A percentile compares a stretch with the other conserved stretches of the same genome.
Conservation (phyloP, 2,888 invertebrate species). For the Drosophila paucipuncta region DNA sequence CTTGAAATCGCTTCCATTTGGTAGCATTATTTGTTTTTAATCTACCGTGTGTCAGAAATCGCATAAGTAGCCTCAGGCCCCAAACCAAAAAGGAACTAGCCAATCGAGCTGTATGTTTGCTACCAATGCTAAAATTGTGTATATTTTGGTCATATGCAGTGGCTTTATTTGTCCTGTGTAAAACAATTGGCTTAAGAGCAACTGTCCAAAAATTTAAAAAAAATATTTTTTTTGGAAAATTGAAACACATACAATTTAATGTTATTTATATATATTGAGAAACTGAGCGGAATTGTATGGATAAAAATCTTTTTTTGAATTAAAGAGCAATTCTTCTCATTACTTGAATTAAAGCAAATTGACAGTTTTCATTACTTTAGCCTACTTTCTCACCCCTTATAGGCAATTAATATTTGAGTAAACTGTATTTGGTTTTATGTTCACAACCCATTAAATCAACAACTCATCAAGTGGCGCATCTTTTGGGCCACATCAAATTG, state of each 20-base stretch:
- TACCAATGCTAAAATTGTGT: constrained; percentile 3
- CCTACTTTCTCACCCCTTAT: neutral
- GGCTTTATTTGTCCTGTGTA: neutral
- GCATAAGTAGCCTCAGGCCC: constrained; percentile 16
- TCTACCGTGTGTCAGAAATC: constrained; percentile 58
- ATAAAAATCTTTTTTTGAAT: neutral
- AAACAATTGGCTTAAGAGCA: neutral
- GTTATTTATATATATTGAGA: neutral
- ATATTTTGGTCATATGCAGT: neutral
- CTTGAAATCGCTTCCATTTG: constrained; percentile 47
- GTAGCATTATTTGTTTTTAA: constrained; percentile 71
- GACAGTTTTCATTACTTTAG: neutral
- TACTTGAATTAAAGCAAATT: neutral
- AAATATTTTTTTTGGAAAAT: neutral
- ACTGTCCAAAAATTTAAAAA: neutral
- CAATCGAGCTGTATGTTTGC: constrained; percentile 12
- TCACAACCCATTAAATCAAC: neutral
- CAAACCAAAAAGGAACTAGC: constrained; percentile 1
- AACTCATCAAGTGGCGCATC: constrained; percentile 34
- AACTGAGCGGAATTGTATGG: neutral
- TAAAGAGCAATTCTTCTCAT: too few relatives aligned
- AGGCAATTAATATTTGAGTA: constrained; percentile 12
- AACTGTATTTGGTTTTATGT: neutral
- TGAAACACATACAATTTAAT: neutral
- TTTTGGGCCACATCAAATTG: constrained; percentile 48